Conservation (phyloP, 2,113 vertebrate species). For the Strigops habroptila region DNA sequence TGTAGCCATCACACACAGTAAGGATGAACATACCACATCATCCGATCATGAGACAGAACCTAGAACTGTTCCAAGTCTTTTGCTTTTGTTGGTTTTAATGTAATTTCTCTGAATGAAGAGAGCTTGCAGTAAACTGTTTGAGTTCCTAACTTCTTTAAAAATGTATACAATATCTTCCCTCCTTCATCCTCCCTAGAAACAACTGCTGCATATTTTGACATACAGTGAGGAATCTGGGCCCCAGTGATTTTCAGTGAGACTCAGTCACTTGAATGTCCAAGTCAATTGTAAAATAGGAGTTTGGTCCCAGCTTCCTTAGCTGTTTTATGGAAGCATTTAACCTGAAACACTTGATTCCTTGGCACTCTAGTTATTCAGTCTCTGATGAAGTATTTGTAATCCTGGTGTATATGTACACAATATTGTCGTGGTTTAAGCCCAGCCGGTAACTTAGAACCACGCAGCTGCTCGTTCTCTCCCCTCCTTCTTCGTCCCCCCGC, state of each 20-base stretch:
- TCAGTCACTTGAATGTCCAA: not conserved
- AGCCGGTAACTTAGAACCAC: no score
- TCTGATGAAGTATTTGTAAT: not conserved
- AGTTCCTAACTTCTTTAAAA: not conserved
- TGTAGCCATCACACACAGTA: accelerated
- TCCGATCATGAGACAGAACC: not conserved
- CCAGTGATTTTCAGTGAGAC: not conserved
- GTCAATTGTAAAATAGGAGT: not conserved
- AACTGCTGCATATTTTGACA: not conserved
- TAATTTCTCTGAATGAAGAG: not conserved
- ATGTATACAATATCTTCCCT: not conserved
- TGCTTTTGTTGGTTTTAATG: not conserved
- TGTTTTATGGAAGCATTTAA: not conserved
- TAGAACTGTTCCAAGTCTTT: not conserved
- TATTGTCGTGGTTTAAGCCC: not conserved
- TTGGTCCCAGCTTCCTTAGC: not conserved
- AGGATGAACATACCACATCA: accelerated
- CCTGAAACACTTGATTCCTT: not conserved
- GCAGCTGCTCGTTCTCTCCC: no score
- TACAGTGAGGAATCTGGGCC: not conserved
- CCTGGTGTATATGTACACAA: not conserved
- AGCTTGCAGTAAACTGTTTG: not conserved
- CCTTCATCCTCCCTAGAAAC: not conserved
- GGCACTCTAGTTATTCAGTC: not conserved
- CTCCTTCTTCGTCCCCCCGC: no score